These are phyloP conservation scores for Condylura cristata DNA, from an alignment of 2,113 vertebrate genomes.

Conservation along the genomic window DNA sequence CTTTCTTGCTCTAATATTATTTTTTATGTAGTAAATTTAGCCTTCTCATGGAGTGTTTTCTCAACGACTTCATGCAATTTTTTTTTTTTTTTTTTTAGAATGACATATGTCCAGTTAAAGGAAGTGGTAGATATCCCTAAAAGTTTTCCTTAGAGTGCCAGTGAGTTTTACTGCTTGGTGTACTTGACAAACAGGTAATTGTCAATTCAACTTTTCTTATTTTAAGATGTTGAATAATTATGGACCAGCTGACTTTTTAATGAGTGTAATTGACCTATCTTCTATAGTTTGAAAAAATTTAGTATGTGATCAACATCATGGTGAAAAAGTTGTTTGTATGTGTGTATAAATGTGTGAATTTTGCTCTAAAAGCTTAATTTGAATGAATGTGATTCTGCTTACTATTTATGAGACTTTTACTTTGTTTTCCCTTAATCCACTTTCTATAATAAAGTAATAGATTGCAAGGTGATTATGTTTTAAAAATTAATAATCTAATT, in stretches of 20 bases:
- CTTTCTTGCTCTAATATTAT: not conserved
- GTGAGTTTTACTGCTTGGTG: not conserved
- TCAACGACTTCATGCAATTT: conserved; percentile 22
- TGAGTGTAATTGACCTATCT: not conserved
- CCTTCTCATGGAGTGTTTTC: not conserved
- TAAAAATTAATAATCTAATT: not conserved
- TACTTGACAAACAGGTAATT: not conserved
- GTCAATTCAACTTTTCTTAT: not conserved
- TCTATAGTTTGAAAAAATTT: not conserved
- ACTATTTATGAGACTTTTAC: not conserved
- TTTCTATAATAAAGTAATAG: not conserved
- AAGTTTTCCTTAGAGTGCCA: not conserved
- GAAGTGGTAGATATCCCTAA: not conserved
- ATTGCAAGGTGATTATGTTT: not conserved
- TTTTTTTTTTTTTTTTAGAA: no score
- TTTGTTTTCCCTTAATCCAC: not conserved
- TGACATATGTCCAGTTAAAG: not conserved
- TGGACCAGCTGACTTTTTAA: not conserved
- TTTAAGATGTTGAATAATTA: conserved; percentile 17
- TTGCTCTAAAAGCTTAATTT: not conserved
- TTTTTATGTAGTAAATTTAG: not conserved
- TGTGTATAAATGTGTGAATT: not conserved
- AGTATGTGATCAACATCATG: not conserved
- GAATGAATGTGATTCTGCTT: not conserved
- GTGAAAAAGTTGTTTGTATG: not conserved